Base-by-base conservation (phyloP, 2,888 invertebrate species). In the Syrphus vitripennis region DNA sequence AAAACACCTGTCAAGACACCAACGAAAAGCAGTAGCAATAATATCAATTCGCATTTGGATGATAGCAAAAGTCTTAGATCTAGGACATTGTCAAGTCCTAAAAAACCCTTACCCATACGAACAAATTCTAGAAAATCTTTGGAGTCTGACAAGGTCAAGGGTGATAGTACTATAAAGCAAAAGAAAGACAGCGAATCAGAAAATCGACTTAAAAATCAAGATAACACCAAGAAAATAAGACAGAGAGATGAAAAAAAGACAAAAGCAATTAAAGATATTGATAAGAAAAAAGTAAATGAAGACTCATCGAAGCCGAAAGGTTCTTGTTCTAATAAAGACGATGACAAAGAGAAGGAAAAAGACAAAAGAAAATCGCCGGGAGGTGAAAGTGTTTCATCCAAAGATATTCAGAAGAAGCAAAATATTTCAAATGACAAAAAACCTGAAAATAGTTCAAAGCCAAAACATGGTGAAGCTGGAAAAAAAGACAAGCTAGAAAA, bases 41-140 rank as follows among this genome's bases (percentile, higher is more conserved):
- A 48, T 19, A 31, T 6, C 9, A 31, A 6, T 4, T 7, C 57
- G 2, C 70, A 42, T 16, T n/a, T 69, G 3, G 2, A 26, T 16
- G 19, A 57, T 9, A 75, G 34, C 9, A 74, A 63, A 48, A 65
- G n/a, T 14, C n/a, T 83, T 10, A 57, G 83, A 76, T 80, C 83
- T 76, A 75, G 70, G 7, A 14, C 48, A 1, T 45, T 75, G 26
- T 14, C 21, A n/a, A 69, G 21, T 34, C 40, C 21, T 10, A 53
- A 71, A 29, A 59, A 3, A 14, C 42, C 63, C n/a, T 34, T 34
- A 10, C 37, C 55, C n/a, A 65, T 24, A 16, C 24, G 29, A 2
- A 81, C 24, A 4, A 61, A 34, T 21, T 12, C 26, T 34, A 16
- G 14, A 9, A 74, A 74, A 42, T 6, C 34, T 37, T 9, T 10